These are phyloP conservation scores for Dorcus hopei DNA, from an alignment of 2,888 invertebrate species.

Conservation along the genomic window DNA sequence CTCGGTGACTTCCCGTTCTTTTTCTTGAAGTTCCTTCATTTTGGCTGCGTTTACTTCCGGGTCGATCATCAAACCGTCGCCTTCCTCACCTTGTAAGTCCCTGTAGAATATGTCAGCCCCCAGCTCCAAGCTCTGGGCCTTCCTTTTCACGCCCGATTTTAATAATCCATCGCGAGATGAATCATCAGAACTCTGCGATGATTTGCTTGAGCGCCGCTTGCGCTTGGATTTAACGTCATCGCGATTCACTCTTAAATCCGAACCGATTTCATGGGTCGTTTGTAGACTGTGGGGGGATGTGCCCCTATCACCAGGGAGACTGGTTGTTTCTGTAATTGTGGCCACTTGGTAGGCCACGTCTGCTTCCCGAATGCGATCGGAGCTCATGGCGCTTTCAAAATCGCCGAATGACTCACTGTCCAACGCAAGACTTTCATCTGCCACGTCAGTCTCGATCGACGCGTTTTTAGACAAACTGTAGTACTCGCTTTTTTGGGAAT, in stretches of 20 bases:
- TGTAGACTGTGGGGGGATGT: conserved; percentile 45
- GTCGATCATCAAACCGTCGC: conserved; percentile 56
- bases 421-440: conserved; percentile 53
- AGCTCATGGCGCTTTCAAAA: conserved; percentile 66
- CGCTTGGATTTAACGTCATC: conserved; percentile 51
- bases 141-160: conserved; percentile 27
- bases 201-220: conserved; percentile 45
- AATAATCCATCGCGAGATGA: conserved; percentile 47
- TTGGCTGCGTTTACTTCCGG: conserved; percentile 49
- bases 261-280: conserved; percentile 49
- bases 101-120: conserved; percentile 47
- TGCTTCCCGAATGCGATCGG: conserved; percentile 46
- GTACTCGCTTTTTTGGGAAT: conserved; percentile 58
- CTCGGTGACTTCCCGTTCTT: conserved; percentile 38
- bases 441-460: conserved; percentile 57
- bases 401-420: conserved; percentile 65
- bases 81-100: conserved; percentile 58
- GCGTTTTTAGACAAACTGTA: conserved; percentile 62
- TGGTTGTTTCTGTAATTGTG: conserved; percentile 47
- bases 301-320: conserved; percentile 40
- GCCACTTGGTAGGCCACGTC: conserved; percentile 45
- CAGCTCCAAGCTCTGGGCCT: conserved; percentile 47
- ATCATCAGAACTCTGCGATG: conserved; percentile 36
- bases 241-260: conserved; percentile 45
- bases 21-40: conserved; percentile 44